phyloP scores from a whole-genome alignment of 2,113 vertebrate genomes.

The Rhinolophus sinicus region DNA sequence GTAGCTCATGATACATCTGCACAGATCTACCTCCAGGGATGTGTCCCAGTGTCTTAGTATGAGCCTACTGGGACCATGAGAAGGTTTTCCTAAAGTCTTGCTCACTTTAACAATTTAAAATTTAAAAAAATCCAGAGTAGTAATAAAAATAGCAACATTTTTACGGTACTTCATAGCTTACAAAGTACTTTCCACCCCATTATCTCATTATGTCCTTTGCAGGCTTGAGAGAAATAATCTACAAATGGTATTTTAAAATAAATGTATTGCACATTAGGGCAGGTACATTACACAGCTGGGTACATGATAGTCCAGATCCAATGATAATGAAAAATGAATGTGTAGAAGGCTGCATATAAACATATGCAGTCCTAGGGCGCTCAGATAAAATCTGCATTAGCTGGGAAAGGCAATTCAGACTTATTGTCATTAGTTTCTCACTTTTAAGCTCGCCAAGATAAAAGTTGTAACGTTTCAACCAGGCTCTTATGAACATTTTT shows the following conservation, averaged over 20 bases:
- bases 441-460: not conserved
- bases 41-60: not conserved
- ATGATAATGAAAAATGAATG: not conserved
- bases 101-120: slow-evolving; percentile 45
- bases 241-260: slow-evolving; percentile 65
- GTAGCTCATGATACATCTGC: not conserved
- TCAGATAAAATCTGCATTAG: not conserved
- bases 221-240: slow-evolving; percentile 59
- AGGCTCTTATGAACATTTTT: not conserved
- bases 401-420: not conserved
- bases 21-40: too few relatives aligned
- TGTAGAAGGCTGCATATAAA: not conserved
- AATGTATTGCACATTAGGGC: slow-evolving; percentile 30
- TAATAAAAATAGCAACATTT: slow-evolving; percentile 64
- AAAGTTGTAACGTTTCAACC: not conserved
- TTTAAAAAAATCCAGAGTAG: not conserved
- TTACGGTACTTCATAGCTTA: slow-evolving; percentile 52
- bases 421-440: not conserved
- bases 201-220: slow-evolving; percentile 64
- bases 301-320: not conserved
- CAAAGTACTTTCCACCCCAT: slow-evolving; percentile 53
- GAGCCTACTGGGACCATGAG: not conserved
- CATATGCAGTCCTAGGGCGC: not conserved
- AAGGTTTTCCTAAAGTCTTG: slow-evolving; percentile 20
- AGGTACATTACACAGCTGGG: slow-evolving; percentile 59